A percentile compares a stretch with the other conserved stretches of the same genome.
phyloP scores from a whole-genome alignment of 2,113 vertebrate species.

The Hippocampus abdominalis region DNA sequence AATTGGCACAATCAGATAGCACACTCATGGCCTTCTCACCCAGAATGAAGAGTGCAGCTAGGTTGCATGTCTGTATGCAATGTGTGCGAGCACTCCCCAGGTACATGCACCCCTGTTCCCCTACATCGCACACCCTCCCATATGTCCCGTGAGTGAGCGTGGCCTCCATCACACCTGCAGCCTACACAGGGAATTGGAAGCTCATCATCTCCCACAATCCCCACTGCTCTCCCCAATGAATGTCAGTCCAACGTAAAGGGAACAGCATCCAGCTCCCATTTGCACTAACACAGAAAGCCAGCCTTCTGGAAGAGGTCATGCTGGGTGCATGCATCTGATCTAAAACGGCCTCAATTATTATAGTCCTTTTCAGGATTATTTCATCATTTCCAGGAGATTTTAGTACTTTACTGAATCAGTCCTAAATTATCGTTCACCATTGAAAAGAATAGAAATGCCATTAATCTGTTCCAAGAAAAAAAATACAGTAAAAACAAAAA shows the following conservation, averaged over 20 bases:
- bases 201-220: constrained; percentile 49
- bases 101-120: constrained; percentile 48
- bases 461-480: not conserved
- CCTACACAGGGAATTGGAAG: constrained; percentile 68
- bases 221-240: constrained; percentile 57
- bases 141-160: constrained; percentile 59
- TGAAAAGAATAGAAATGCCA: not conserved
- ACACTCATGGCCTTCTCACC: too few relatives aligned
- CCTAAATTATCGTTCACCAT: not conserved
- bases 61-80: constrained; percentile 44
- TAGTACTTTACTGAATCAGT: not conserved
- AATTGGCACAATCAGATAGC: too few relatives aligned
- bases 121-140: constrained; percentile 14
- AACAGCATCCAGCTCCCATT: constrained; percentile 56
- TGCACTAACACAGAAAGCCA: constrained; percentile 52
- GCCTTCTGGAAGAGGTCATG: constrained; percentile 55
- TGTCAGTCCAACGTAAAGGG: constrained; percentile 43
- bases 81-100: constrained; percentile 52
- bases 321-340: constrained; percentile 26
- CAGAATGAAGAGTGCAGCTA: not conserved
- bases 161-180: constrained; percentile 73
- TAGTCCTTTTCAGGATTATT: not conserved
- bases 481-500: not conserved
- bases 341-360: constrained; percentile 15
- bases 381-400: not conserved